Conservation (phyloP, 2,888 invertebrate species). For the Clivina fossor region DNA sequence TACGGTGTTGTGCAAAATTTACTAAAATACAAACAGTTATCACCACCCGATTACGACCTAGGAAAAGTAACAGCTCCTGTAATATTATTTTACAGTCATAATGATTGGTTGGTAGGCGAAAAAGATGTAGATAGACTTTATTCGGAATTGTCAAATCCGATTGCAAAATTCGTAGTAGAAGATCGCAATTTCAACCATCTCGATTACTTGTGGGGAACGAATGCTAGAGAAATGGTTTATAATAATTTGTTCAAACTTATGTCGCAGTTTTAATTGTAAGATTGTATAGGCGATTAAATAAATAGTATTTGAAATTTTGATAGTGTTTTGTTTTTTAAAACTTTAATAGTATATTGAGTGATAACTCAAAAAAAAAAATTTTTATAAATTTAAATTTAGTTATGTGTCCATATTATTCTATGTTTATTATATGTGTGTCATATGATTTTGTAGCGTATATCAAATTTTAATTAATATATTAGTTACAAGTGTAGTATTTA, state of each 20-base stretch:
- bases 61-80: neutral
- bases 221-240: neutral
- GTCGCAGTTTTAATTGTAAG: neutral
- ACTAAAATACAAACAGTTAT: neutral
- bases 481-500: no score
- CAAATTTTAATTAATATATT: no score
- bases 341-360: no score
- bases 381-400: no score
- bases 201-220: neutral
- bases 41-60: neutral
- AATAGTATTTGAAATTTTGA: no score
- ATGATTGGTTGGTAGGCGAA: neutral
- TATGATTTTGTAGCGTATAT: no score
- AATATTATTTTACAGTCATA: neutral
- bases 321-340: no score
- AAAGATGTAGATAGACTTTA: neutral
- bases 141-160: neutral
- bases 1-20: neutral
- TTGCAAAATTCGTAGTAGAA: neutral
- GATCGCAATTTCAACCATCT: neutral
- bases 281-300: no score
- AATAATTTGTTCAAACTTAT: neutral
- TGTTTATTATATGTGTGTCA: no score
- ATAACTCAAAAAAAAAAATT: no score
- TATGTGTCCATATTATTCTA: no score